phyloP scores from a whole-genome alignment of 2,888 invertebrate genomes.

The Alitta virens region DNA sequence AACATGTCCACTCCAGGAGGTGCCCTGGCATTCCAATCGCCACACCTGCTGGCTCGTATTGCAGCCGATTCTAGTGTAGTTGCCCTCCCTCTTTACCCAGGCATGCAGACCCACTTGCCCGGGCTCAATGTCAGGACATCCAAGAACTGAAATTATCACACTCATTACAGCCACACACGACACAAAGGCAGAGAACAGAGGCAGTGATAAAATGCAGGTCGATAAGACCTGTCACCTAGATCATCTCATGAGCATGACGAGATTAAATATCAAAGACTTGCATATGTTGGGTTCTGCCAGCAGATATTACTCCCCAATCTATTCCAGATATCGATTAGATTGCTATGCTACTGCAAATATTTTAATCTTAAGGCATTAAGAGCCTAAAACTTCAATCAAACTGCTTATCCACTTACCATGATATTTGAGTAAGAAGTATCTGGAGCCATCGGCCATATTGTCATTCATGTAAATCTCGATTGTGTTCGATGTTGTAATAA shows the following conservation, averaged over 20 bases:
- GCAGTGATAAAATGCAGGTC: too few relatives aligned
- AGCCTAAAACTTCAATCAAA: too few relatives aligned
- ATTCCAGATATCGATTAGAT: too few relatives aligned
- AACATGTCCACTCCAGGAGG: slow-evolving; percentile 13
- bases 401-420: slow-evolving; percentile 6
- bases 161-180: too few relatives aligned
- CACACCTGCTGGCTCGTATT: slow-evolving; percentile 13
- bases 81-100: slow-evolving; percentile 12
- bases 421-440: slow-evolving; percentile 13
- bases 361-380: too few relatives aligned
- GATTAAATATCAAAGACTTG: too few relatives aligned
- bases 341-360: too few relatives aligned
- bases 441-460: slow-evolving; percentile 3
- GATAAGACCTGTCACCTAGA: too few relatives aligned
- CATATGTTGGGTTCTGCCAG: too few relatives aligned
- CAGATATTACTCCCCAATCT: too few relatives aligned
- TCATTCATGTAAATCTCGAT: slow-evolving; percentile 12
- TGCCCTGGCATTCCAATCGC: slow-evolving; percentile 13
- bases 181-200: too few relatives aligned
- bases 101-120: not conserved
- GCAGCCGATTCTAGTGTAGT: slow-evolving; percentile 7
- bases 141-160: slow-evolving; percentile 10
- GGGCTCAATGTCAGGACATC: slow-evolving; percentile 12
- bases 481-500: slow-evolving; percentile 2
- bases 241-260: too few relatives aligned